phyloP scores from a whole-genome alignment of 1,140 invertebrate species.

The Drosophila pseudoananassae region DNA sequence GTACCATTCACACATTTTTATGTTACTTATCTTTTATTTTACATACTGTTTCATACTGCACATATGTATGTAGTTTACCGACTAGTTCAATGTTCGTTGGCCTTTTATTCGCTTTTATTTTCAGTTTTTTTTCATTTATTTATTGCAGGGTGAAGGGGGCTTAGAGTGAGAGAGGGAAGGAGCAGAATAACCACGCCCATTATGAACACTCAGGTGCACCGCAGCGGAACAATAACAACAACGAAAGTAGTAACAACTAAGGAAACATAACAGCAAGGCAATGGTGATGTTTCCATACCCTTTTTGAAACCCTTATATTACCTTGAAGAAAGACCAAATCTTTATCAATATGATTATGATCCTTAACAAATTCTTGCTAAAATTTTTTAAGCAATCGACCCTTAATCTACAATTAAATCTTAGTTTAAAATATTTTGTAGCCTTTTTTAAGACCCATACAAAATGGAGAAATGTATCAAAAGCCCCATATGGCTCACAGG shows the following conservation, averaged over 20 bases:
- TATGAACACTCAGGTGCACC: conserved; percentile 65
- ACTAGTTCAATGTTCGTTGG: conserved; percentile 41
- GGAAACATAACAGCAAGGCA: no score
- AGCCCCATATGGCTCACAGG: no score
- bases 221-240: conserved; percentile 31
- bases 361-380: no score
- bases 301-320: no score
- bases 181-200: conserved; percentile 50
- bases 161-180: not conserved
- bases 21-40: conserved; percentile 13
- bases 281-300: no score
- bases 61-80: conserved; percentile 16
- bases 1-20: conserved; percentile 24
- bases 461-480: no score
- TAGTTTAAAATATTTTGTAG: no score
- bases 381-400: no score
- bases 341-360: no score
- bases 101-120: conserved; percentile 16
- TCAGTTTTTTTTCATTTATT: conserved; percentile 14
- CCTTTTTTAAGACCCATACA: no score
- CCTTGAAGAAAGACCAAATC: no score
- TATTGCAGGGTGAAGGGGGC: conserved; percentile 15
- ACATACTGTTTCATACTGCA: conserved; percentile 7
- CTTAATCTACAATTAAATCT: no score
- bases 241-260: conserved; percentile 28